Conservation (phyloP, 2,888 invertebrate species). For the Mongoloraphidia duomilia region DNA sequence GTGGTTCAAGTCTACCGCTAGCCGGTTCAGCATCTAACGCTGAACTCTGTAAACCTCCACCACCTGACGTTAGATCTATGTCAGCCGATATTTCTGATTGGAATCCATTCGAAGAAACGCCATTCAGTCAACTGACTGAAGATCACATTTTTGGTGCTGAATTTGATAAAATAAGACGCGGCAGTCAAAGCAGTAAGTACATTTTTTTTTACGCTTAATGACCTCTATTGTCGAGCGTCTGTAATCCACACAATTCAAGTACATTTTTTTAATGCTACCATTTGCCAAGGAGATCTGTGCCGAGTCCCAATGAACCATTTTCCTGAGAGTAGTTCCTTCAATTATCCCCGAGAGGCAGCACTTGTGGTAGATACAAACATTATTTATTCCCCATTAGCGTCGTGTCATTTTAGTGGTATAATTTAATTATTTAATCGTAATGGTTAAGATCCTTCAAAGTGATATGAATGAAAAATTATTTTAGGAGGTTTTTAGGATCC, state of each 20-base stretch:
- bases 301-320: too few species aligned
- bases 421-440: too few species aligned
- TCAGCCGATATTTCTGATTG: conserved; percentile 53
- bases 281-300: not conserved
- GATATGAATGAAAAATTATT: too few species aligned
- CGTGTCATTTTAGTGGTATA: too few species aligned
- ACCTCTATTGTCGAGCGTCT: conserved; percentile 1
- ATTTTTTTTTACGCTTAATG: conserved; percentile 1
- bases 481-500: too few species aligned
- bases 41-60: conserved; percentile 24
- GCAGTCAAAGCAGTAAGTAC: conserved; percentile 61
- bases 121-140: conserved; percentile 60
- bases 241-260: too few species aligned
- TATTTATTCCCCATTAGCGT: too few species aligned
- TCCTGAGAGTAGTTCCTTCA: too few species aligned
- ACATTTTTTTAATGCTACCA: not conserved
- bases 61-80: conserved; percentile 25
- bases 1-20: conserved; percentile 20
- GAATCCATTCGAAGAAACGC: conserved; percentile 67
- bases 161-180: conserved; percentile 65
- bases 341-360: too few species aligned
- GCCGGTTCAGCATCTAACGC: conserved; percentile 28
- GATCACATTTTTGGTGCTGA: conserved; percentile 73
- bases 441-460: too few species aligned
- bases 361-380: too few species aligned